Evolutionary conservation across 2,113 vertebrate species (phyloP), one percentile per base, ranked within the genome.

Genomic region (Carollia perspicillata): DNA sequence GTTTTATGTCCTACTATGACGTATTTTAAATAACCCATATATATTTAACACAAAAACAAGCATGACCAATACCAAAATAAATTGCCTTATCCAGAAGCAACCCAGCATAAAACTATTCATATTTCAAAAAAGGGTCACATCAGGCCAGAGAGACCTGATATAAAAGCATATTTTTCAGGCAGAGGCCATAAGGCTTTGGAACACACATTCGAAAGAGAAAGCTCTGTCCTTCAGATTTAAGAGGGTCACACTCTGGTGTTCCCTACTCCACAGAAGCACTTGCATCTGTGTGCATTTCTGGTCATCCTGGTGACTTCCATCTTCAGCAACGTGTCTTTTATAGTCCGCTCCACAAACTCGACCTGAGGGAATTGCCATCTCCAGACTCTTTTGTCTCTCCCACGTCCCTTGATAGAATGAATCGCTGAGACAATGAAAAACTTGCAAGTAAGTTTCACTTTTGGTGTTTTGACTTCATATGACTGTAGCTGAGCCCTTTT

Each of bases 1-100:
- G 53, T 16, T 55, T 55, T 55, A 51, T 71, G 84, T 49, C 9
- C 5, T 86, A 71, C 33, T 9, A 44, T 4, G 35, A 66, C 16
- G 60, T 58, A 81, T 77, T 85, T 35, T 93, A 77, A 95, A 53
- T 79, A 63, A 40, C 84, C 13, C 7, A 18, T 20, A n/a, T n/a
- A n/a, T n/a, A n/a, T n/a, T n/a, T n/a, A 88, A 90, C 47, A 77
- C 28, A 91, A 93, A 96, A 85, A 75, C 53, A 90, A 88, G 8
- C 16, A 81, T 37, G 33, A 65, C 37, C 13, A 80, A 60, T 63
- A 58, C 3, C 12, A 63, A 51, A 85, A 75, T 66, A 20, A 49
- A 69, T 66, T 55, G 79, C 30, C 81, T 83, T 71, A 88, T 49
- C 47, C 47, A 55, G 33, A 92, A 78, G 14, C 28, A 71, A 35